Base-by-base conservation (phyloP, 2,113 vertebrate genomes). In the Uria aalge region DNA sequence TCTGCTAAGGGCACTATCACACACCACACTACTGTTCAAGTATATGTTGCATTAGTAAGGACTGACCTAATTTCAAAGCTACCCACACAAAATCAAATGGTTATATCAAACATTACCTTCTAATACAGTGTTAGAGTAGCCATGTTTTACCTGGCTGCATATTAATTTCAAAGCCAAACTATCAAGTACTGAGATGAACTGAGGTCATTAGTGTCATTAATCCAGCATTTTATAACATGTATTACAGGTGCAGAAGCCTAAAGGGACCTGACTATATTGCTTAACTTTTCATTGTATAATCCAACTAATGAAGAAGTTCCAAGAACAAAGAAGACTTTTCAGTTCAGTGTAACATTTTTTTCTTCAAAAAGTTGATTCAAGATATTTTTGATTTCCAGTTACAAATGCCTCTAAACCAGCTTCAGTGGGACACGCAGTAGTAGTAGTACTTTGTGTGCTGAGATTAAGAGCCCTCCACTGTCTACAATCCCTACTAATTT, bases 31-130 rank as follows among this genome's bases (percentile, higher is more conserved):
- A 17, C 53, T 87, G 27, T 62, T 85, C 67, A 57, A 66, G 47
- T 47, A 62, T 72, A 56, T 21, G 6, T 86, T 95, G 92, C 94
- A 73, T 71, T 91, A 87, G 48, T 80, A 59, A 91, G 38, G 67
- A 68, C 71, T 94, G 91, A 94, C 82, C 96, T 87, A 79, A 30
- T 88, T 93, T 77, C 32, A 26, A 64, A 92, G 55, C 93, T 82
- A 92, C 48, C 62, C 85, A 38, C 50, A 85, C 24, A 79, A 73
- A 92, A 97, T 59, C 72, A 68, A 91, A 36, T 21, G 38, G 62
- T 83, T 81, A 8, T 63, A 93, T 88, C 75, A 93, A 93, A 85
- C 43, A 36, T 79, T 86, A 48, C 45, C 81, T 79, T 48, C 75
- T 56, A 89, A 92, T 18, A 88, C 26, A 83, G 14, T 30, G 14